Evolutionary conservation across 2,113 vertebrate genomes (phyloP), one percentile per base, ranked within the genome.

Genomic region (Pandion haliaetus): DNA sequence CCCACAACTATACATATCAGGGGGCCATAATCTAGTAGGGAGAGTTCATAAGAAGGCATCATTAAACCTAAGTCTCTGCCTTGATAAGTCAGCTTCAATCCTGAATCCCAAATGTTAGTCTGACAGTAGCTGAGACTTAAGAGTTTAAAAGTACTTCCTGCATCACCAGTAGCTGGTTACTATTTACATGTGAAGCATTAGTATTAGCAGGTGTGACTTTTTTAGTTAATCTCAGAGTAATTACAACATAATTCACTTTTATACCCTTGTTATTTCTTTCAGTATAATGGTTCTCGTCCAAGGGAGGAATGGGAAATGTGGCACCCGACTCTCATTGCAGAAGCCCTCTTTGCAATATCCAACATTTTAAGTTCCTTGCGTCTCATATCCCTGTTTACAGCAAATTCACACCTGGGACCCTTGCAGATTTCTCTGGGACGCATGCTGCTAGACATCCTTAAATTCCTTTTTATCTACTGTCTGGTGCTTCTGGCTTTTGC

Each of bases 391-490:
- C 98, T 99, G 84, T 99, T 99, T 98, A 99, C 99, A 71, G 99
- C 99, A 95, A 99, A 99, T 98, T 99, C 99, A 9, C 99, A 99
- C 95, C 98, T 99, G 98, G 99, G 99, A 17, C 99, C 99, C 29
- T 98, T 99, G 97, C 99, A 99, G 98, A 99, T 99, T 86, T 99
- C 99, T 66, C 98, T 99, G 91, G 99, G 99, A 71, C 98, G 99
- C 84, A 99, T 99, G 99, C 98, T 99, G 91, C 98, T 99, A 36
- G 99, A 99, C 98, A 99, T 99, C 97, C 99, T 99, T 92, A 99
- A 99, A 98, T 99, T 99, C 98, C 99, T 99, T 97, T 99, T 99
- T 98, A 99, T 99, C 98, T 99, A 99, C 98, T 99, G 99, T 70
- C 98, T 99, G 98, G 99, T 99, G 94, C 98, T 99, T 93, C 98